Conservation (phyloP, 2,113 vertebrate genomes). For the Monarcha castaneiventris region DNA sequence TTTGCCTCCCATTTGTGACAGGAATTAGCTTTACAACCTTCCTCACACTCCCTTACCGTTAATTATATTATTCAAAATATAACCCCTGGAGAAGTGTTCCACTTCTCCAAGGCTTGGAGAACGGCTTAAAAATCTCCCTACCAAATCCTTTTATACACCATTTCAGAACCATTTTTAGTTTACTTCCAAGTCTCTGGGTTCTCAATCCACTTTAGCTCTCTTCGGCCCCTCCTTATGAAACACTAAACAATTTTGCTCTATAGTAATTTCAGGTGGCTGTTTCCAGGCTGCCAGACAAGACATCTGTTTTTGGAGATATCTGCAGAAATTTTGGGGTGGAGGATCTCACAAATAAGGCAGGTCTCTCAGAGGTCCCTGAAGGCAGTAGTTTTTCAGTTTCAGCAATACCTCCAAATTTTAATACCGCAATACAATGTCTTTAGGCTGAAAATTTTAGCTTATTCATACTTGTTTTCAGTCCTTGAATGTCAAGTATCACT, state of each 20-base stretch:
- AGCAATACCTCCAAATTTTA: background rate
- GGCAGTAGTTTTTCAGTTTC: background rate
- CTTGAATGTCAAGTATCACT: background rate
- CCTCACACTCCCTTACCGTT: background rate
- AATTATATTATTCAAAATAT: background rate
- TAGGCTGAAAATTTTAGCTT: background rate
- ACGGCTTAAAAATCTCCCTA: background rate
- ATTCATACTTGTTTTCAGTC: background rate
- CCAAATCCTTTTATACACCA: background rate
- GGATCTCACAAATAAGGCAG: background rate
- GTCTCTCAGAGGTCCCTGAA: background rate
- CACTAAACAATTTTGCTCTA: background rate
- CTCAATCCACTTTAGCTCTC: background rate
- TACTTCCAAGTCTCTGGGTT: background rate
- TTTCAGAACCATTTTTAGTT: background rate
- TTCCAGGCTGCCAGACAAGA: background rate
- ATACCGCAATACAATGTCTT: background rate
- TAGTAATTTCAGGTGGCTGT: background rate
- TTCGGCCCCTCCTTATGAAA: background rate
- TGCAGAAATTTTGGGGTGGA: background rate
- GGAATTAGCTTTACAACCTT: background rate
- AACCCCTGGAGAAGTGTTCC: background rate
- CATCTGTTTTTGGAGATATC: background rate
- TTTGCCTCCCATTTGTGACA: background rate
- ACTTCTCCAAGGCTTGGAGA: background rate